These are phyloP conservation scores for Myiotriccus ornatus DNA, from an alignment of 2,797 vertebrate genomes.

Conservation along the genomic window DNA sequence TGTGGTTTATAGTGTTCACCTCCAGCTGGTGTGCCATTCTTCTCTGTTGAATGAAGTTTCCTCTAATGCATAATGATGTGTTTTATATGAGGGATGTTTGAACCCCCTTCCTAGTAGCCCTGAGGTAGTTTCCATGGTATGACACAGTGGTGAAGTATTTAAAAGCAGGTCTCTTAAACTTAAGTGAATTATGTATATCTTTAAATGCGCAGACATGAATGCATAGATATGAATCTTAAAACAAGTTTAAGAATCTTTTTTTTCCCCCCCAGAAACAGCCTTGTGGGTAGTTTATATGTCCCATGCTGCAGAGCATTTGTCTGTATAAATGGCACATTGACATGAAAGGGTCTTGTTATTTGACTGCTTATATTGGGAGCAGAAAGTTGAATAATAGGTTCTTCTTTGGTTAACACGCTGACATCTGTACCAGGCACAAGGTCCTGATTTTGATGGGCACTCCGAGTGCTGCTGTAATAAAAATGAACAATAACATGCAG, in stretches of 20 bases:
- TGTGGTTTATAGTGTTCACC: slow-evolving; percentile 72
- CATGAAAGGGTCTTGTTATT: background rate
- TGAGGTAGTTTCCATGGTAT: slow-evolving; percentile 72
- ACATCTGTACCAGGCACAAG: background rate
- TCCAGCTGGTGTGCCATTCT: slow-evolving; percentile 68
- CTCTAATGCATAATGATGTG: slow-evolving; percentile 71
- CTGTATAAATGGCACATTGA: background rate
- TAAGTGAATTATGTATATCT: slow-evolving; percentile 58
- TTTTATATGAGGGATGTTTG: slow-evolving; percentile 72
- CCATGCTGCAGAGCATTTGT: background rate
- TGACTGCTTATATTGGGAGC: background rate
- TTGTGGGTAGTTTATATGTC: background rate
- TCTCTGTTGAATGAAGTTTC: slow-evolving; percentile 70
- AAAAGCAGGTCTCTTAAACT: slow-evolving; percentile 58
- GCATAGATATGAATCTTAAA: slow-evolving; percentile 56
- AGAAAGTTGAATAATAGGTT: background rate
- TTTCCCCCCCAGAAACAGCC: background rate
- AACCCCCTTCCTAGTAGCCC: slow-evolving; percentile 68
- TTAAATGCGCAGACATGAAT: slow-evolving; percentile 52
- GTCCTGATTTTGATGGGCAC: background rate
- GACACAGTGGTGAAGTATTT: slow-evolving; percentile 69
- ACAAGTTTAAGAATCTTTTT: slow-evolving; percentile 33
- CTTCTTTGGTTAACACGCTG: slow-evolving; percentile 13
- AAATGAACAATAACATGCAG: background rate
- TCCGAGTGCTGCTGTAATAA: background rate